phyloP scores from a whole-genome alignment of 2,113 vertebrate species.

The Leucosticte australis region DNA sequence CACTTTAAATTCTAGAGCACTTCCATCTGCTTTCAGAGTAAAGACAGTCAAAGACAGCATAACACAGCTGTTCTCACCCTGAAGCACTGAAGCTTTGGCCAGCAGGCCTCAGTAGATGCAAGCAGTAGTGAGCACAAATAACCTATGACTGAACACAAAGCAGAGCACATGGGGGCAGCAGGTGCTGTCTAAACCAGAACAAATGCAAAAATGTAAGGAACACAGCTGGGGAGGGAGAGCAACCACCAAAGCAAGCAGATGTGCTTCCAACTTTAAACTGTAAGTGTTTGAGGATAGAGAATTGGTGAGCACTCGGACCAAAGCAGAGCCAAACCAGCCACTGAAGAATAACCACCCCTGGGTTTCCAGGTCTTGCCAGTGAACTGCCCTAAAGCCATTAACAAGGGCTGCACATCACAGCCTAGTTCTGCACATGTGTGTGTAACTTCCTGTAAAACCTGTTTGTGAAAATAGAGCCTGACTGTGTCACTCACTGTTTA shows the following conservation, averaged over 20 bases:
- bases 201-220: background rate
- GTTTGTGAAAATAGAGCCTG: background rate
- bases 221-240: background rate
- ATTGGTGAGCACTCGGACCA: background rate
- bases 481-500: background rate
- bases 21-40: background rate
- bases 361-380: background rate
- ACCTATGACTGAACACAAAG: background rate
- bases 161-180: fast-evolving
- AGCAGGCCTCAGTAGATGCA: background rate
- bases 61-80: background rate
- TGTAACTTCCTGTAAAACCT: background rate
- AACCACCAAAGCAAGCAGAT: background rate
- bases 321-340: background rate
- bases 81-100: background rate
- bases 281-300: background rate
- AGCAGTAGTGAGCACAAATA: background rate
- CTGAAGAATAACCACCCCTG: background rate
- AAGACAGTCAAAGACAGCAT: background rate
- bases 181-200: background rate
- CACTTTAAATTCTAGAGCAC: background rate
- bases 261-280: background rate
- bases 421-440: background rate
- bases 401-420: background rate
- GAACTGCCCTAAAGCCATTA: background rate